Base-by-base conservation (phyloP, 2,797 vertebrate species). In the Enteromius anoplus region DNA sequence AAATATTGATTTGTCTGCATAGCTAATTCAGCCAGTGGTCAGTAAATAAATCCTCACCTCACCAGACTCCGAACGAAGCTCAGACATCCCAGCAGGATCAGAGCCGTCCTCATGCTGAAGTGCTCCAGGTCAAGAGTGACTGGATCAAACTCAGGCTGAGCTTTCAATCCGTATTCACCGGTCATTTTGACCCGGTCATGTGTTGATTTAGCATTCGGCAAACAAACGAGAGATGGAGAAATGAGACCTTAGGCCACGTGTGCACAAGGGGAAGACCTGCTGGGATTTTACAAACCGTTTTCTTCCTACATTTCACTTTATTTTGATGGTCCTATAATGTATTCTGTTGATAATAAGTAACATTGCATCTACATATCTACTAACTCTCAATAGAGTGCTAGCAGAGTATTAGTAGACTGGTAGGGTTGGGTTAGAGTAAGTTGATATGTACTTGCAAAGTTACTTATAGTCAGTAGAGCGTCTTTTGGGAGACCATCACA, bases 31-130 rank as follows among this genome's bases (percentile, higher is more conserved):
- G 19, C 4, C 64, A 0, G 8, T 2, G 21, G 11, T 40, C 65
- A 2, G 19, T 3, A 66, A 37, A 7, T 17, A 11, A 19, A 37
- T 37, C 37, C 37, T 40, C 1, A 90, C 89, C 89, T 90, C 11
- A 88, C 26, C 3, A 91, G 17, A 37, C 86, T 83, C 47, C 80
- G 80, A 5, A 37, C 85, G 9, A 37, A 60, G 42, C 86, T 66
- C n/a, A 69, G 21, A n/a, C 37, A 70, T 8, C 17, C 75, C 26
- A 91, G 51, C 42, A 87, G 64, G 58, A 87, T 40, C 42, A 75
- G 45, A 5, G 21, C 6, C 34, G 65, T 79, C 64, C 49, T 87
- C 90, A 88, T 90, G 70, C 37, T 88, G 32, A 3, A 11, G 1
- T 3, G 0, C 1, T 23, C 21, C 53, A 58, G 49, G 53, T 23